Conservation (phyloP, 2,113 vertebrate species). For the Polyodon spathula region DNA sequence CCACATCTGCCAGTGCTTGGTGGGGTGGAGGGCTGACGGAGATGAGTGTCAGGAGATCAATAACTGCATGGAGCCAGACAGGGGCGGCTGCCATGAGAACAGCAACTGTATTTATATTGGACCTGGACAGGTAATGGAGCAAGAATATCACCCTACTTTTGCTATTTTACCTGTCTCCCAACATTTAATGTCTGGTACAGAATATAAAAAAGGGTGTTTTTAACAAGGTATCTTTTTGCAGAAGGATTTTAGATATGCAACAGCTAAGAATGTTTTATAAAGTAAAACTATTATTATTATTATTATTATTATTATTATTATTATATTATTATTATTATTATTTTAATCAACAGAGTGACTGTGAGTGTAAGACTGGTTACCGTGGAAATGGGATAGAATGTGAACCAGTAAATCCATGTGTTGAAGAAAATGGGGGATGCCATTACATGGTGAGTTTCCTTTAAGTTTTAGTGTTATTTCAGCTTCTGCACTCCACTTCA, state of each 20-base stretch:
- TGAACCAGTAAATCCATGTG: constrained; percentile 64
- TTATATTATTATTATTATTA: constrained; percentile 21
- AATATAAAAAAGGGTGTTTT: too few species aligned
- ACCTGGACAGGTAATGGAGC: constrained; percentile 70
- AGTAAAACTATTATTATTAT: too few species aligned
- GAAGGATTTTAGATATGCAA: too few species aligned
- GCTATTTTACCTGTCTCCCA: background rate
- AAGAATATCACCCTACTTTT: too few species aligned
- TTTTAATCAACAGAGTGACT: constrained; percentile 61
- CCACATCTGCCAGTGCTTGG: constrained; percentile 65
- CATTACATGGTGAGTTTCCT: constrained; percentile 69
- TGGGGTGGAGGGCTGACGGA: constrained; percentile 71
- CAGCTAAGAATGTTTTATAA: too few species aligned
- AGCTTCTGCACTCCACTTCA: too few species aligned
- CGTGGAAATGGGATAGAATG: constrained; percentile 72
- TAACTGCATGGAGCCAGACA: constrained; percentile 56
- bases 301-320: too few species aligned
- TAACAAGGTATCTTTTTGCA: too few species aligned
- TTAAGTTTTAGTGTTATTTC: background rate
- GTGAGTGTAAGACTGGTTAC: constrained; percentile 74
- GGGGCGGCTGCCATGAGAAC: constrained; percentile 64
- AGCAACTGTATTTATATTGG: constrained; percentile 76
- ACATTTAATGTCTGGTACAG: too few species aligned
- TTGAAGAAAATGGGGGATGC: constrained; percentile 61
- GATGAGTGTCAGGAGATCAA: constrained; percentile 76